Conservation (phyloP, 2,797 vertebrate genomes). For the Enteromius fasciolatus region DNA sequence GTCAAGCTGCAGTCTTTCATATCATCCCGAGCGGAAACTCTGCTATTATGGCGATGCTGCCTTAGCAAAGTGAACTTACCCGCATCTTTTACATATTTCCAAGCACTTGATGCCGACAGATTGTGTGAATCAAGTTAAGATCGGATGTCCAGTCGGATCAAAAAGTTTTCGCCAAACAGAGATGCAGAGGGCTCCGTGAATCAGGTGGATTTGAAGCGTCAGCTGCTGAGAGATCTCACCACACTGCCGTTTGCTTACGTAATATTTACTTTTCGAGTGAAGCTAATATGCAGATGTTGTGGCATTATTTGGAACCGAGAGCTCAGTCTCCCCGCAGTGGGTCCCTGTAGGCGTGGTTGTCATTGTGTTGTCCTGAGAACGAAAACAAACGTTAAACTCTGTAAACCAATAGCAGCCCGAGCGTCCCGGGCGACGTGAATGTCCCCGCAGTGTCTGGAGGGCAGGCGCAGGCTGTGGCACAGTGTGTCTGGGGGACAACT, state of each 20-base stretch:
- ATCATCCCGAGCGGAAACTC: conserved; percentile 4
- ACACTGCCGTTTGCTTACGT: conserved; percentile 21
- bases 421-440: not conserved
- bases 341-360: conserved; percentile 25
- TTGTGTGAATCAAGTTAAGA: not conserved
- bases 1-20: not conserved
- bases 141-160: not conserved
- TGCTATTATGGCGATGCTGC: conserved; percentile 29
- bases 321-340: not conserved
- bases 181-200: not conserved
- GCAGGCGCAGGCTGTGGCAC: not conserved
- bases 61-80: conserved; percentile 22
- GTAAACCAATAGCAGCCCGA: conserved; percentile 16
- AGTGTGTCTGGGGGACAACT: not conserved
- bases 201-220: not conserved
- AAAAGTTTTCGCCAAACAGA: conserved; percentile 25
- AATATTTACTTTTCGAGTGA: conserved; percentile 36
- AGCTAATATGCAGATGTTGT: conserved; percentile 16
- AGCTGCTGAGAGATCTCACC: not conserved
- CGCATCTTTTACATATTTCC: conserved; percentile 1
- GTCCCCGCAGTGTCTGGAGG: not conserved
- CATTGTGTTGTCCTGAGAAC: conserved; percentile 25
- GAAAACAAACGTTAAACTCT: conserved; percentile 31
- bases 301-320: not conserved
- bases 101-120: not conserved